Evolutionary conservation across 2,797 vertebrate species (phyloP), one percentile per base, ranked within the genome.

Genomic region (Tauraco hartlaubi): DNA sequence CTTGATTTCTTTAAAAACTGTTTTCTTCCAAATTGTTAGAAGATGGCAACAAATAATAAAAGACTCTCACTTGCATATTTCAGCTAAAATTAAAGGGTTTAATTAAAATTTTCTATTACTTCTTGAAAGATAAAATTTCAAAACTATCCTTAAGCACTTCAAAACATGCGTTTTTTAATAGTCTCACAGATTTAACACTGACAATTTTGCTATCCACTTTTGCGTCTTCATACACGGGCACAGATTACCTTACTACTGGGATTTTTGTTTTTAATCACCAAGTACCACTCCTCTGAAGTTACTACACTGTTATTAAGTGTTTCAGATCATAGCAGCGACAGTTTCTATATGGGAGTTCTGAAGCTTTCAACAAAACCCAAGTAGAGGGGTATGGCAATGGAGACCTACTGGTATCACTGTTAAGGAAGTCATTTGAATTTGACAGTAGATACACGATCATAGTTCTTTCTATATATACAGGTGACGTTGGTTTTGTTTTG

Each of bases 371-470:
- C 26, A 67, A 59, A 64, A 52, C 3, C 9, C 29, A 39, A 15
- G 25, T 1, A 41, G 23, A 79, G 9, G 7, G 11, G 4, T n/a
- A 48, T 2, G 4, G 49, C 21, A 61, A 35, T 6, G 11, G 11
- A 80, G 25, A 17, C 11, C 37, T 39, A 11, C 11, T 3, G 2
- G 5, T 39, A 35, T 29, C 87, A 18, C 6, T 9, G 6, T 26
- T 41, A 22, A 31, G 55, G 9, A 56, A 68, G 7, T 18, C 1
- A 37, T 82, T 64, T 85, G 39, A 48, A 37, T 82, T 64, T 85
- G 39, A 48, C 13, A 11, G 9, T 6, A 31, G 11, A 21, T 22
- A 31, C 0, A 0, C 5, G 12, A 91, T 8, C 7, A 25, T 5
- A 23, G 15, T 13, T 72, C 12, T 63, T 54, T 74, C 54, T 39